Percentiles rank a stretch among this genome's conserved stretches.
phyloP scores from a whole-genome alignment of 1,140 invertebrate species.

The Triops cancriformis region DNA sequence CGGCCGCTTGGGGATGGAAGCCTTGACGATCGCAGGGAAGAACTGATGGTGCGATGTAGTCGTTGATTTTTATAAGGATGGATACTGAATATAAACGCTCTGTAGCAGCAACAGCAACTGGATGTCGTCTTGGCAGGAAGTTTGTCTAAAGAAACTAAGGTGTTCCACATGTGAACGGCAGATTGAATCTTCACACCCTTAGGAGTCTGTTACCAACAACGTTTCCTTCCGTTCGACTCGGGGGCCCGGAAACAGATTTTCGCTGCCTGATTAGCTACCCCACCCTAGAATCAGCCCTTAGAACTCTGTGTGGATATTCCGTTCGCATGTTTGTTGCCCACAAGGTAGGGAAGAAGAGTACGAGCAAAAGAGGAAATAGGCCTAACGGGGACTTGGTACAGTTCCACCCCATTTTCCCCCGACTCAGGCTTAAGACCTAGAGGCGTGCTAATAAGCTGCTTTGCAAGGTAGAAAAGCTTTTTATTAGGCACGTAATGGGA shows the following conservation, averaged over 20 bases:
- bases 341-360: neutral
- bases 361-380: neutral
- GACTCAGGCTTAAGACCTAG: neutral
- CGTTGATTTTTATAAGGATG: too few species aligned
- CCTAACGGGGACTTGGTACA: neutral
- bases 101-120: neutral
- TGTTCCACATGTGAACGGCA: neutral
- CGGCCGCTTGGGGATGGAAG: too few species aligned
- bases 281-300: neutral
- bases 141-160: neutral
- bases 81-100: too few species aligned
- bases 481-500: neutral
- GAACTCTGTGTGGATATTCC: neutral
- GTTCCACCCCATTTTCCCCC: neutral
- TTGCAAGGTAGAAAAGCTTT: neutral
- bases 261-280: neutral
- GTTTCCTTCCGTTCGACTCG: neutral
- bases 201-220: neutral
- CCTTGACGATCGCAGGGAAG: too few species aligned
- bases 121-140: neutral
- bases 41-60: too few species aligned
- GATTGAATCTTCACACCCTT: neutral
- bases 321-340: neutral
- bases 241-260: slow-evolving; percentile 3
- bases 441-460: slow-evolving; percentile 1